A percentile compares a stretch with the other conserved stretches of the same genome.
These are phyloP conservation scores for Microdon myrmicae DNA, from an alignment of 2,888 invertebrate species.

Conservation along the genomic window DNA sequence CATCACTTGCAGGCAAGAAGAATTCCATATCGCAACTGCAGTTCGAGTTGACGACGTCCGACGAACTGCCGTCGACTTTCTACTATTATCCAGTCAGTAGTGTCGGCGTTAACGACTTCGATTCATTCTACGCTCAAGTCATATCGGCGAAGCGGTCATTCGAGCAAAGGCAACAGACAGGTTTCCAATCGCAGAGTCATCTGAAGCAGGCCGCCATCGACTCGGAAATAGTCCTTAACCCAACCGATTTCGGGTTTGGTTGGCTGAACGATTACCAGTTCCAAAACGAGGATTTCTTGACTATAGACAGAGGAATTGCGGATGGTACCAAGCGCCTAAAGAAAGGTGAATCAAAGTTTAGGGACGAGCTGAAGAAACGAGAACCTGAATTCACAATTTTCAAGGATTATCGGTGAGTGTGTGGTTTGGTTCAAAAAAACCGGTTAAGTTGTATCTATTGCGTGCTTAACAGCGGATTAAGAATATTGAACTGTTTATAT, in stretches of 20 bases:
- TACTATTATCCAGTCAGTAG: slow-evolving; percentile 61
- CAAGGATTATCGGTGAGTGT: slow-evolving; percentile 61
- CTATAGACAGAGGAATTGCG: slow-evolving; percentile 54
- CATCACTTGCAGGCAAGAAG: too few relatives aligned
- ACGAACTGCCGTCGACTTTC: slow-evolving; percentile 59
- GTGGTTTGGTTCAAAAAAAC: neutral
- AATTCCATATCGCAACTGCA: slow-evolving; percentile 59
- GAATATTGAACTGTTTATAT: too few relatives aligned
- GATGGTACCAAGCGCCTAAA: slow-evolving; percentile 54
- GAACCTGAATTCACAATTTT: slow-evolving; percentile 65
- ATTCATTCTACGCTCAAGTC: slow-evolving; percentile 58
- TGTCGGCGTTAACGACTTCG: slow-evolving; percentile 57
- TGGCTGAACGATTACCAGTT: slow-evolving; percentile 64
- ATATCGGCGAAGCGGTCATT: slow-evolving; percentile 57
- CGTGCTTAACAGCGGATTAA: neutral
- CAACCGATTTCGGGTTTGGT: slow-evolving; percentile 49
- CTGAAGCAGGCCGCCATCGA: slow-evolving; percentile 1
- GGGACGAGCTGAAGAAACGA: slow-evolving; percentile 64
- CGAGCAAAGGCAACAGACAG: slow-evolving; percentile 1
- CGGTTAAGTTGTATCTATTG: neutral
- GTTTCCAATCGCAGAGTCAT: neutral
- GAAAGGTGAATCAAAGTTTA: slow-evolving; percentile 58
- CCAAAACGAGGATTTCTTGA: slow-evolving; percentile 59
- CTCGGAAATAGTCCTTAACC: slow-evolving; percentile 11
- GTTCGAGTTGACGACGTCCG: slow-evolving; percentile 60